Percentiles rank a stretch among this genome's conserved stretches.
Conservation (phyloP, 2,888 invertebrate species). For the Tromatobia lineatoria region DNA sequence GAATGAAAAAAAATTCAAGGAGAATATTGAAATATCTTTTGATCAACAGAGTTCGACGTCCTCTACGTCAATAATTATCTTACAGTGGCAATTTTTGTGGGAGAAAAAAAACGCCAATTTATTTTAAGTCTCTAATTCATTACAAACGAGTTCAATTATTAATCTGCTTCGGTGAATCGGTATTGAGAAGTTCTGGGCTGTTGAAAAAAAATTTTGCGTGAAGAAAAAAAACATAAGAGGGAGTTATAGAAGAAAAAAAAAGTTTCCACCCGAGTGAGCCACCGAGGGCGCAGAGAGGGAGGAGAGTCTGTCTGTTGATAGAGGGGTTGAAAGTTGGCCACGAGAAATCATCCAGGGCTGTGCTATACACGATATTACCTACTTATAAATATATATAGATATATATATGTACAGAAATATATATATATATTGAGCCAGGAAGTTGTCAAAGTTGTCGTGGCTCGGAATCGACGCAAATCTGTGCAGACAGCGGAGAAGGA, state of each 20-base stretch:
- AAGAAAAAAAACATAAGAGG: conserved; percentile 3
- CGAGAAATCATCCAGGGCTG: conserved; percentile 64
- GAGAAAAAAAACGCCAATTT: neutral
- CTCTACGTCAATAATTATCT: neutral
- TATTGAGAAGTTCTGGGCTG: neutral
- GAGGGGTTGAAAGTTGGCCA: conserved; percentile 48
- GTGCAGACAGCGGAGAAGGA: neutral
- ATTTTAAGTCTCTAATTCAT: neutral
- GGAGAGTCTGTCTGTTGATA: neutral
- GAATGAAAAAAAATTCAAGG: neutral
- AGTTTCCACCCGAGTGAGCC: conserved; percentile 9
- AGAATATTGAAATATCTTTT: neutral
- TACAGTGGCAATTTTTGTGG: neutral
- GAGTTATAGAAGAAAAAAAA: neutral
- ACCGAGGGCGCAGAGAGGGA: neutral
- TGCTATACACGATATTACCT: conserved; percentile 47
- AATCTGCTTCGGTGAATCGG: neutral
- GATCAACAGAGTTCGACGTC: neutral
- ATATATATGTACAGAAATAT: neutral
- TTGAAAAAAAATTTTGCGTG: neutral
- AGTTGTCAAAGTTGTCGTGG: conserved; percentile 5
- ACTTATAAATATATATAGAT: conserved; percentile 13
- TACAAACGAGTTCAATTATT: neutral
- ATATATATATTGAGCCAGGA: neutral
- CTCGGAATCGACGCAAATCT: neutral